phyloP scores from a whole-genome alignment of 1,140 invertebrate genomes.

The Brachionus paranguensis region DNA sequence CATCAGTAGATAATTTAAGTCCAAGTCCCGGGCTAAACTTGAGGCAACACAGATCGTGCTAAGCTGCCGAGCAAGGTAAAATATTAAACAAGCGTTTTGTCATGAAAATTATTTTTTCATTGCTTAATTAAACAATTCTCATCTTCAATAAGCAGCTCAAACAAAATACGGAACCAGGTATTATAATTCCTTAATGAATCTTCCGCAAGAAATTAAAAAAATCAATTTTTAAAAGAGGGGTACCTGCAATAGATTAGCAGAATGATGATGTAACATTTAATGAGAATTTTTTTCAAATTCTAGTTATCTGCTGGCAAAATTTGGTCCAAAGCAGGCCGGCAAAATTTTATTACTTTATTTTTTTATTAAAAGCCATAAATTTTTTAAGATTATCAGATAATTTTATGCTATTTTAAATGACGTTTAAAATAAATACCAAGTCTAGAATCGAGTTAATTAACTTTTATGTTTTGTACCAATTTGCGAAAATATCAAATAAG shows the following conservation, averaged over 20 bases:
- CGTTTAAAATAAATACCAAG: not conserved
- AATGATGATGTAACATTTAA: not conserved
- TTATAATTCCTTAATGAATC: not conserved
- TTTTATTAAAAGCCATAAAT: not conserved
- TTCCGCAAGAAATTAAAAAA: not conserved
- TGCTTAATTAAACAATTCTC: not conserved
- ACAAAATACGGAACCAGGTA: not conserved
- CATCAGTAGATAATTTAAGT: not conserved
- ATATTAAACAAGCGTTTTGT: not conserved
- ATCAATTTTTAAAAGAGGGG: not conserved
- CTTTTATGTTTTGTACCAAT: not conserved
- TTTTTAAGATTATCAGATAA: not conserved
- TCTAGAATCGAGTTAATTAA: conserved; percentile 25
- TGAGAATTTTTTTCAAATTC: not conserved
- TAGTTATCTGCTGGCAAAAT: not conserved
- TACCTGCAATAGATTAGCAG: not conserved
- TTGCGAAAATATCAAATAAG: not conserved
- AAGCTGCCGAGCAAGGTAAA: not conserved
- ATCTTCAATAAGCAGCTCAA: not conserved
- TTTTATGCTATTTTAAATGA: not conserved
- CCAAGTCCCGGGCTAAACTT: not conserved
- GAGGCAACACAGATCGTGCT: not conserved
- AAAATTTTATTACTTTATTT: not conserved
- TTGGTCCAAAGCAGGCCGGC: not conserved
- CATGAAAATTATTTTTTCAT: not conserved